These are phyloP conservation scores for Cheiracanthium punctorium DNA, from an alignment of 2,888 invertebrate genomes.

Conservation along the genomic window DNA sequence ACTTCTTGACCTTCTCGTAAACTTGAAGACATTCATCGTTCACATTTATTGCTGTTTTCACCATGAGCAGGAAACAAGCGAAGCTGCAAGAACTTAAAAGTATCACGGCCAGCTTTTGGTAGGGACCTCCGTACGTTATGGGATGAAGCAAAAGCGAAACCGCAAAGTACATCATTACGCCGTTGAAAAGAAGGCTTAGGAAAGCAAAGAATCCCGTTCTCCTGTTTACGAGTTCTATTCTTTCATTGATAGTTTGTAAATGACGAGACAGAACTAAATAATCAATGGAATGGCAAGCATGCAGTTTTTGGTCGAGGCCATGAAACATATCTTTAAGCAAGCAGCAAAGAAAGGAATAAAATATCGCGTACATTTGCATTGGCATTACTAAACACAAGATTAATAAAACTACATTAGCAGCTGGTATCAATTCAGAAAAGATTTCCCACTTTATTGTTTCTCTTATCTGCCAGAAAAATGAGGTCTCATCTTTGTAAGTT, in stretches of 20 bases:
- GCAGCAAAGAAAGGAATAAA: not conserved
- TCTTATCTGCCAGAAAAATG: no score
- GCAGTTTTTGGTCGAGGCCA: not conserved
- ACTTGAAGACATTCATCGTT: not conserved
- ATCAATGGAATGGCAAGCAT: no score
- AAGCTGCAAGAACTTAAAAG: not conserved
- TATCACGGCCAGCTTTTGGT: not conserved
- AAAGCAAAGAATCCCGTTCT: not conserved
- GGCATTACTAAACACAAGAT: not conserved
- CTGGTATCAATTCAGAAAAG: no score
- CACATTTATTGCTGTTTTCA: not conserved
- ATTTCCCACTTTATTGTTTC: no score
- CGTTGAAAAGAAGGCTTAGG: not conserved
- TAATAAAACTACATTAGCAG: no score
- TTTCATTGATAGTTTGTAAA: no score
- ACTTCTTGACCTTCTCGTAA: not conserved
- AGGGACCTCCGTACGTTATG: not conserved
- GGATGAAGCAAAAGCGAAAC: not conserved
- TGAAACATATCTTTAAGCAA: not conserved
- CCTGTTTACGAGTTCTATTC: no score
- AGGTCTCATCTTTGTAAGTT: no score
- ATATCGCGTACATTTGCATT: not conserved
- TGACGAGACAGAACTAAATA: no score
- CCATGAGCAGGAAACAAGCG: not conserved
- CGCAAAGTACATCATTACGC: not conserved